Evolutionary conservation across 2,113 vertebrate genomes (phyloP).

Genomic region (Colossoma macropomum): DNA sequence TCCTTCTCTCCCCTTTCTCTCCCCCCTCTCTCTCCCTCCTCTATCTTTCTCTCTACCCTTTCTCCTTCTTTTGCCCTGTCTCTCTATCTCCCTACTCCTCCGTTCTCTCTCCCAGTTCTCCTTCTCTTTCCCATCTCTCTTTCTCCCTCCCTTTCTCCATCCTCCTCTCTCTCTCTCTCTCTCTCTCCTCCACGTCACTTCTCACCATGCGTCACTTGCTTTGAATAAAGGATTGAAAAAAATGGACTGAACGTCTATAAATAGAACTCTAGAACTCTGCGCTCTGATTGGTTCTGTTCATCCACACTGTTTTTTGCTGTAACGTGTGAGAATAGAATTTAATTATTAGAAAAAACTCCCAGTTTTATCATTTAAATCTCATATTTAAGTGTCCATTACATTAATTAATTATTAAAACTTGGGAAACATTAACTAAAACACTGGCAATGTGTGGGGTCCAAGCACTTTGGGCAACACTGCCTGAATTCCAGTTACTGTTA

Average conservation of each 20-base stretch:
- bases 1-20: not conserved
- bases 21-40: not conserved
- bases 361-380: no score
- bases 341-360: not conserved
- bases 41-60: not conserved
- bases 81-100: no score
- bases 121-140: no score
- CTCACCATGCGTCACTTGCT: slow-evolving; percentile 61
- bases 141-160: no score
- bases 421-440: no score
- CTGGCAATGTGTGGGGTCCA: no score
- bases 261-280: slow-evolving; percentile 40
- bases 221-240: slow-evolving; percentile 64
- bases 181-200: slow-evolving; percentile 30
- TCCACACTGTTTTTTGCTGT: not conserved
- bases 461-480: no score
- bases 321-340: not conserved
- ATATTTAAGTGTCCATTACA: no score
- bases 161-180: not conserved
- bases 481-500: no score
- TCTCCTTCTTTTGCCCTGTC: no score
- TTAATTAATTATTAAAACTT: no score
- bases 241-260: slow-evolving; percentile 59
- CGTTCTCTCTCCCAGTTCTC: no score
- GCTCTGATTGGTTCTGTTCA: slow-evolving; percentile 30